Evolutionary conservation across 2,888 invertebrate genomes (phyloP), one percentile per base, ranked within the genome.

Genomic region (Eupeodes luniger): DNA sequence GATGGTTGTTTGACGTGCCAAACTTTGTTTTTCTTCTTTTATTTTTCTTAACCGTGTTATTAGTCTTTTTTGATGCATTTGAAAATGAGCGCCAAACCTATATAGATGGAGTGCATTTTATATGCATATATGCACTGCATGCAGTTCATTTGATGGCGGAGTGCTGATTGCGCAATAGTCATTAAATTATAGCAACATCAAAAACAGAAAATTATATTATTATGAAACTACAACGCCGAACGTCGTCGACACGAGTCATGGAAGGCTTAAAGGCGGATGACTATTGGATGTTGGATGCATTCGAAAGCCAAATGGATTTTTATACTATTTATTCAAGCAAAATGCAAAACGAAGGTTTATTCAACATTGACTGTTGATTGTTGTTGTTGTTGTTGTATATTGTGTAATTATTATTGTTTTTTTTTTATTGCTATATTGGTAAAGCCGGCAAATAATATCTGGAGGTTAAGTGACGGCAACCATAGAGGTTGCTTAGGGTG

Each of bases 1-100:
- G 84, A 78, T 81, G 81, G 81, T 62, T 69, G 59, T 82, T 82
- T 75, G 69, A 79, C 78, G 82, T 86, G 86, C 86, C 79, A 86
- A 86, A 69, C 55, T 84, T 62, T 67, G 1, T 40, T 40, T 40
- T 7, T 40, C 9, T 40, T 40, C 9, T 40, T 40, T 40, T 40
- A 40, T 40, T 40, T 40, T 40, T 7, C 40, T 40, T 74, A 49
- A 59, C 67, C 36, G 57, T 69, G 69, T 78, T 82, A 57, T 72
- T 77, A 64, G 64, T 51, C 7, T 47, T 5, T 27, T n/a, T 10
- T 2, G 11, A 27, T n/a, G 19, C 9, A 14, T 59, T 64, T 49
- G 4, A 70, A 55, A 70, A 74, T 64, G 49, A 81, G 72, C 66
- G 47, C n/a, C 74, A 70, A 51, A 64, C 44, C 67, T 51, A 76